phyloP scores from a whole-genome alignment of 2,888 invertebrate genomes.

The Cheiracanthium punctorium region DNA sequence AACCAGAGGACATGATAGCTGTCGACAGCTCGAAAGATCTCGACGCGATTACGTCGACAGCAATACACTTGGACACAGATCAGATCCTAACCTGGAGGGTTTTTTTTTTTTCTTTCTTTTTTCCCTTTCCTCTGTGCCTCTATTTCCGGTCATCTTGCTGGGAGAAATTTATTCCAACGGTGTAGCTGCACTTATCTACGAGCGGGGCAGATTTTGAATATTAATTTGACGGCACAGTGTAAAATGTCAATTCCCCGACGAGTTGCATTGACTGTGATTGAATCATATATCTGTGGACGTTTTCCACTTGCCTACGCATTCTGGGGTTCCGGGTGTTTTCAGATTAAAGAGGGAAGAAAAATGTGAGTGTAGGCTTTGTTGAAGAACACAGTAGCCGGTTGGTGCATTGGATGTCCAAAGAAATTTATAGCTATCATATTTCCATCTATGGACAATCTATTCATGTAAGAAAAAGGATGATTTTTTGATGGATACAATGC shows the following conservation, averaged over 20 bases:
- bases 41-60: slow-evolving; percentile 48
- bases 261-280: slow-evolving; percentile 31
- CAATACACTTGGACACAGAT: slow-evolving; percentile 49
- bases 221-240: slow-evolving; percentile 62
- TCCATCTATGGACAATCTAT: no score
- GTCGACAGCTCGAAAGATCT: slow-evolving; percentile 42
- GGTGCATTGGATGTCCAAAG: no score
- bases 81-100: slow-evolving; percentile 31
- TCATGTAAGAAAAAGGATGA: no score
- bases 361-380: no score
- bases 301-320: slow-evolving; percentile 31
- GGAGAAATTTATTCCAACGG: slow-evolving; percentile 22
- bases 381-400: no score
- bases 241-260: slow-evolving; percentile 50
- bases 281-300: neutral
- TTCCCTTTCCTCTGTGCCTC: neutral
- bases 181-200: slow-evolving; percentile 39
- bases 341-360: neutral
- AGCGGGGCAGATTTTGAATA: slow-evolving; percentile 28
- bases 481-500: no score
- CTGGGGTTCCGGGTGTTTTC: slow-evolving; percentile 1
- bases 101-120: no score
- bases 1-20: slow-evolving; percentile 31
- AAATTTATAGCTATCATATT: no score
- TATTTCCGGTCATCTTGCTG: neutral